Conservation (phyloP, 2,113 vertebrate genomes). For the Campylomormyrus tamandua region DNA sequence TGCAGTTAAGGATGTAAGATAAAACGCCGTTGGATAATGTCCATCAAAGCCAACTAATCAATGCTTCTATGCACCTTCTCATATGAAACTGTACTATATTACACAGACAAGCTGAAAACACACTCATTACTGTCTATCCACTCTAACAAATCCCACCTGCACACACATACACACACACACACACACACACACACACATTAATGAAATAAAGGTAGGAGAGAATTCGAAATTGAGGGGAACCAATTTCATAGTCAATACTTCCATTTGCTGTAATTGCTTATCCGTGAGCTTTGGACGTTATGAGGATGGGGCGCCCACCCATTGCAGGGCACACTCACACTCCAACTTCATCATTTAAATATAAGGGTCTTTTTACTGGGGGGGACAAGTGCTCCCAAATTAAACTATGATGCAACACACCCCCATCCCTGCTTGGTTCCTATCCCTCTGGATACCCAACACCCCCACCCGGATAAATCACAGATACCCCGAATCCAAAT, state of each 20-base stretch:
- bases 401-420: background rate
- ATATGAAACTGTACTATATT: background rate
- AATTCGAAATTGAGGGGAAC: background rate
- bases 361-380: background rate
- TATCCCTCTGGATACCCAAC: background rate
- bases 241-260: background rate
- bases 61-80: background rate
- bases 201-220: background rate
- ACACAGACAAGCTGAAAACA: background rate
- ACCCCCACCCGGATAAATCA: background rate
- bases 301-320: background rate
- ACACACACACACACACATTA: background rate
- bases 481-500: background rate
- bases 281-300: too few relatives aligned
- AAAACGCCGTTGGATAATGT: background rate
- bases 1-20: background rate
- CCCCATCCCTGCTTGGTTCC: background rate
- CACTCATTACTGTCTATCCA: background rate
- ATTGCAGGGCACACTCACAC: background rate
- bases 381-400: background rate
- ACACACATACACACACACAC: background rate
- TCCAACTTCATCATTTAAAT: background rate
- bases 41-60: background rate
- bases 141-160: background rate
- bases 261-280: background rate